Conservation (phyloP, 1,140 invertebrate genomes). For the Trichonephila clavipes region DNA sequence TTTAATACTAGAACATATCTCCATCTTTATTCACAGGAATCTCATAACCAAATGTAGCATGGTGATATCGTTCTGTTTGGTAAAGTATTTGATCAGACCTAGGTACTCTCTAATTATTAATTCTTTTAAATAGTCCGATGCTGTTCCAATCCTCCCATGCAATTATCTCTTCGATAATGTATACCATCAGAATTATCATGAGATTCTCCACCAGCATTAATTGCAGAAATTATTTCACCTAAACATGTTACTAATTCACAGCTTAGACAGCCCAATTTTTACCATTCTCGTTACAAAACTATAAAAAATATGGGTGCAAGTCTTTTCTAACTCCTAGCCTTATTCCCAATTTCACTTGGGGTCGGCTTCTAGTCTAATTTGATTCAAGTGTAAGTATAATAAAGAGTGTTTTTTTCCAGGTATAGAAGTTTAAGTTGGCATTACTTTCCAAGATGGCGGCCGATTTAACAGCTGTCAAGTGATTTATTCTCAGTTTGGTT, state of each 20-base stretch:
- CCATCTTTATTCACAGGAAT: conserved; percentile 91
- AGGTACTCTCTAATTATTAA: conserved; percentile 90
- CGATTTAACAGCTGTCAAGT: no score
- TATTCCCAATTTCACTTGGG: no score
- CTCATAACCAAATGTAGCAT: conserved; percentile 94
- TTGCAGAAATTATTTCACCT: conserved; percentile 89
- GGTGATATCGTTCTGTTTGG: conserved; percentile 90
- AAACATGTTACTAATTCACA: conserved; percentile 51
- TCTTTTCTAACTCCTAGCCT: no score
- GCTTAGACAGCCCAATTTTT: background rate
- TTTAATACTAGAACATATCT: conserved; percentile 94
- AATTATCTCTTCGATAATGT: conserved; percentile 89
- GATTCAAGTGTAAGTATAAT: no score
- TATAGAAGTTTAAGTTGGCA: no score
- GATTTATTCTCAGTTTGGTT: no score
- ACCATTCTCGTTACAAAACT: no score
- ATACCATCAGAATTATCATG: conserved; percentile 90
- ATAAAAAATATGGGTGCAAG: no score
- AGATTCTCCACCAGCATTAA: conserved; percentile 92
- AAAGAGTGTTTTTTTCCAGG: no score
- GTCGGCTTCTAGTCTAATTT: no score
- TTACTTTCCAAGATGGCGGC: no score
- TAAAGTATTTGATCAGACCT: conserved; percentile 92
- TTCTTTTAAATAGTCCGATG: conserved; percentile 95
- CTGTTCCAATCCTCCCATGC: conserved; percentile 89